Evolutionary conservation across 2,113 vertebrate genomes (phyloP).

Genomic region (Ochotona curzoniae): DNA sequence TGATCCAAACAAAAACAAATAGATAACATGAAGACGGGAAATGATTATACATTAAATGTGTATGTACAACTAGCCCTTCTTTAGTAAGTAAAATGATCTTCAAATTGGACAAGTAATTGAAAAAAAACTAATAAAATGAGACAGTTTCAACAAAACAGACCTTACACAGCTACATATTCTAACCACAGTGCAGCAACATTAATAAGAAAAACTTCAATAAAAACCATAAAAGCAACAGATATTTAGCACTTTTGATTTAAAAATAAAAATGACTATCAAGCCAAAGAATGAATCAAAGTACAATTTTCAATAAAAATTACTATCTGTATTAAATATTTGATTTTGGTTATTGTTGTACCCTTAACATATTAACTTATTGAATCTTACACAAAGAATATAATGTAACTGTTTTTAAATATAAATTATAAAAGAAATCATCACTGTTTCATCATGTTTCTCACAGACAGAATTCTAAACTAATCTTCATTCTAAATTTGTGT

Average conservation of each 20-base stretch:
- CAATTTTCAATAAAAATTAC: not conserved
- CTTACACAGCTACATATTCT: not conserved
- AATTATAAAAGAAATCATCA: not conserved
- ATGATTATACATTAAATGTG: not conserved
- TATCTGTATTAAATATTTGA: not conserved
- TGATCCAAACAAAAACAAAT: not conserved
- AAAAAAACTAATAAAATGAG: not conserved
- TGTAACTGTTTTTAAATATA: not conserved
- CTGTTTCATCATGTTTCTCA: not conserved
- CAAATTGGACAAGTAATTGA: not conserved
- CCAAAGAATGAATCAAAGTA: not conserved
- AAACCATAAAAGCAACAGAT: not conserved
- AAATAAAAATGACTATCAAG: not conserved
- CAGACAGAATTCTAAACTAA: not conserved
- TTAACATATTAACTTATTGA: not conserved
- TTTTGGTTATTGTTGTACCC: not conserved
- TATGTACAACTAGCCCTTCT: not conserved
- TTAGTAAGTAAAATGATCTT: not conserved
- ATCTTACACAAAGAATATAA: not conserved
- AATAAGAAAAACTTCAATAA: slow-evolving; percentile 14
- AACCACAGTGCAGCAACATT: not conserved
- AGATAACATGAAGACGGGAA: not conserved
- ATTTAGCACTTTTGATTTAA: not conserved
- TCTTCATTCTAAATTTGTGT: not conserved
- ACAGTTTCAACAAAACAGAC: not conserved